Conservation (phyloP, 2,113 vertebrate genomes). For the Hemibates koningsi region DNA sequence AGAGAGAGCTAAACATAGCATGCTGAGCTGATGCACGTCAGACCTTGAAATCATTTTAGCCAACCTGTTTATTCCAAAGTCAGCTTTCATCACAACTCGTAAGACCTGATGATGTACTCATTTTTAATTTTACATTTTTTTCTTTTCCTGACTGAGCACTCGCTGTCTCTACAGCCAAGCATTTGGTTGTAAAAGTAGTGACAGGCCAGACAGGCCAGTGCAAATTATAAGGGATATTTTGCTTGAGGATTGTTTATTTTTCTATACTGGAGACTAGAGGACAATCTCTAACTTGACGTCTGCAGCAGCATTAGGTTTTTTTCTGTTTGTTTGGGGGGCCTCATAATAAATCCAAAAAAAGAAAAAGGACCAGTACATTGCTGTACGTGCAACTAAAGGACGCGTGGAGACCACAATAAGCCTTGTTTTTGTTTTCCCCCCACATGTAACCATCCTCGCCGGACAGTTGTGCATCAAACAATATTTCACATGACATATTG, state of each 20-base stretch:
- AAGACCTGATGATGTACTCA: neutral
- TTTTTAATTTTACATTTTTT: neutral
- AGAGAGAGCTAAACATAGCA: neutral
- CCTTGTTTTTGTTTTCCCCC: slow-evolving; percentile 33
- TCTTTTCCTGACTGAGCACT: neutral
- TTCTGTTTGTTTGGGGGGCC: neutral
- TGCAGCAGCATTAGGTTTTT: slow-evolving; percentile 5
- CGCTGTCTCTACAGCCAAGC: slow-evolving; percentile 19
- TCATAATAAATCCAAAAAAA: neutral
- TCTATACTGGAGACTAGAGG: slow-evolving; percentile 36
- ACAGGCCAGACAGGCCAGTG: slow-evolving; percentile 60
- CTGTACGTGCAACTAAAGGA: slow-evolving; percentile 28
- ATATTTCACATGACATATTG: neutral
- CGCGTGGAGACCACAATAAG: slow-evolving; percentile 34
- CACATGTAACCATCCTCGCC: neutral
- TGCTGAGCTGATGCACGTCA: slow-evolving; percentile 11
- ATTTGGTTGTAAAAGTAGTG: slow-evolving; percentile 20
- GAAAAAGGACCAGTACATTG: neutral
- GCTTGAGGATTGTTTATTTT: slow-evolving; percentile 43
- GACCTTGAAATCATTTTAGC: slow-evolving; percentile 6
- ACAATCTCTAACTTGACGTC: slow-evolving; percentile 21
- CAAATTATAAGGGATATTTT: slow-evolving; percentile 60
- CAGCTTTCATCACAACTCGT: neutral
- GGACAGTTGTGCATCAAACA: neutral
- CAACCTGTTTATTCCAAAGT: slow-evolving; percentile 29